Evolutionary conservation across 1,140 invertebrate species (phyloP).

Genomic region (Drosophila saltans): DNA sequence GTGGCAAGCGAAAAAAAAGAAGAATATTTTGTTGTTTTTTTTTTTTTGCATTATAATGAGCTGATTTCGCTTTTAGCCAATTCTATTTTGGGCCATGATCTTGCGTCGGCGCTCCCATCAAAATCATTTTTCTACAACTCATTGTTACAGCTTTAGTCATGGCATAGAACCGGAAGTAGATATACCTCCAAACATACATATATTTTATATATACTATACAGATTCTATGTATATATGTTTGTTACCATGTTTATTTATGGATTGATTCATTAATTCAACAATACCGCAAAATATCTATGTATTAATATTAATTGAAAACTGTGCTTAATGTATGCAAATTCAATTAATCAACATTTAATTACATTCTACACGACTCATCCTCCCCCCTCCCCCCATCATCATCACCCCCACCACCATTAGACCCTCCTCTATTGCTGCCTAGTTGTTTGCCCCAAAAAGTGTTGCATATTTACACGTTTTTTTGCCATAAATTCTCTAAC

Average conservation of each 20-base stretch:
- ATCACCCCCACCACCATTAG: slow-evolving; percentile 6
- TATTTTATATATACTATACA: neutral
- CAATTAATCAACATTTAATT: slow-evolving; percentile 70
- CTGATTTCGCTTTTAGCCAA: neutral
- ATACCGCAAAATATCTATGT: slow-evolving; percentile 39
- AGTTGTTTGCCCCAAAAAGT: slow-evolving; percentile 24
- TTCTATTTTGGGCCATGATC: slow-evolving; percentile 11
- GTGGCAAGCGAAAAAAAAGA: too few species aligned
- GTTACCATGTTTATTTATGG: slow-evolving; percentile 49
- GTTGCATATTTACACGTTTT: slow-evolving; percentile 72
- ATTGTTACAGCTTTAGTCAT: slow-evolving; percentile 26
- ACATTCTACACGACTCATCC: slow-evolving; percentile 7
- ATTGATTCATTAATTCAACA: slow-evolving; percentile 48
- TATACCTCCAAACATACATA: slow-evolving; percentile 31
- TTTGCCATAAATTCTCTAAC: slow-evolving; percentile 59
- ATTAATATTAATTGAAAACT: slow-evolving; percentile 55
- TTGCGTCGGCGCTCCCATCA: neutral
- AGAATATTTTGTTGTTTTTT: neutral
- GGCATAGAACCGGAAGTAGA: slow-evolving; percentile 30
- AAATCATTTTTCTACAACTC: slow-evolving; percentile 4
- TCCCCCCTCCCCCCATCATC: neutral
- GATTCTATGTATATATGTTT: neutral
- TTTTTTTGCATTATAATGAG: slow-evolving; percentile 3
- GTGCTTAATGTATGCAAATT: slow-evolving; percentile 72
- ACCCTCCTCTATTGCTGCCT: neutral